phyloP scores from a whole-genome alignment of 1,140 invertebrate genomes.

The Zaprionus kolodkinae region DNA sequence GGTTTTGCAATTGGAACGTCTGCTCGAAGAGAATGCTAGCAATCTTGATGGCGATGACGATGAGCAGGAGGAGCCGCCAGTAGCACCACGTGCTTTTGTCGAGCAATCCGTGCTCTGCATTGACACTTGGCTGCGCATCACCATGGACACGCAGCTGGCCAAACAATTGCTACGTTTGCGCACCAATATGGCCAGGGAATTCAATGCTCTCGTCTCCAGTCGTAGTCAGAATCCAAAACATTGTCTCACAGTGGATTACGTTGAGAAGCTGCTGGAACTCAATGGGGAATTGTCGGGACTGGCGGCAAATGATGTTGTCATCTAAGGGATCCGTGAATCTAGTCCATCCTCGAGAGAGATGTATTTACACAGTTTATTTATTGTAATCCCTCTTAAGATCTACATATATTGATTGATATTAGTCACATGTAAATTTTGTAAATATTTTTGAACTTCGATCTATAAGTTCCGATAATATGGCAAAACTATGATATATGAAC shows the following conservation, averaged over 20 bases:
- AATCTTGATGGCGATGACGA: too few species aligned
- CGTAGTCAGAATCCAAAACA: not conserved
- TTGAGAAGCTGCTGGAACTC: not conserved
- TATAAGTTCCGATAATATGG: not conserved
- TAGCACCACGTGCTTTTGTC: not conserved
- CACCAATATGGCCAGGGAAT: slow-evolving; percentile 21
- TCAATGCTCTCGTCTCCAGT: slow-evolving; percentile 27
- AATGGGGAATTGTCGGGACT: slow-evolving; percentile 6
- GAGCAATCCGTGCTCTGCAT: slow-evolving; percentile 19
- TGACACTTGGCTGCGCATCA: slow-evolving; percentile 45
- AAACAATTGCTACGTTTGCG: slow-evolving; percentile 28
- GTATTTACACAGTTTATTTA: too few species aligned
- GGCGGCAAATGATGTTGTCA: not conserved
- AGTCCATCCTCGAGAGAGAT: not conserved
- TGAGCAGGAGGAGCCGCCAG: too few species aligned
- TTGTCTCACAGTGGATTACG: not conserved
- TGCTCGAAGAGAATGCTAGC: not conserved
- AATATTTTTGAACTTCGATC: not conserved
- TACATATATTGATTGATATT: too few species aligned
- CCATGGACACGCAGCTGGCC: not conserved
- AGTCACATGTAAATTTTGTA: not conserved
- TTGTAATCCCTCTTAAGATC: not conserved
- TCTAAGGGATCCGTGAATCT: not conserved
- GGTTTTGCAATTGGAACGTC: not conserved
- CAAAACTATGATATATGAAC: too few species aligned